Evolutionary conservation across 2,888 invertebrate species (phyloP).

Genomic region (Chouioia cunea): DNA sequence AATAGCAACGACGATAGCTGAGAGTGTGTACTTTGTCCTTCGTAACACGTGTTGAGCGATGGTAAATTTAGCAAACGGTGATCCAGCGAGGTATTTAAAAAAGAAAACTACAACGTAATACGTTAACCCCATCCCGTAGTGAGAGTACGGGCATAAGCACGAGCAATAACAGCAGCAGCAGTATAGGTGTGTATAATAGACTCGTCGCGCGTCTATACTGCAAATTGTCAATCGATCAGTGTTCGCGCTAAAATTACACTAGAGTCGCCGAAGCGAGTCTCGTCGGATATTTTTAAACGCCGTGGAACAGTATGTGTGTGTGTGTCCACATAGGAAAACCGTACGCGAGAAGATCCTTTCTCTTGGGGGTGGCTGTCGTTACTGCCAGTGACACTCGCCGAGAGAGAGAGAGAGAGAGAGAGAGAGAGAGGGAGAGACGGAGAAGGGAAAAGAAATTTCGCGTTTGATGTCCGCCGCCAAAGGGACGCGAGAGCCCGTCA

Average conservation of each 20-base stretch:
- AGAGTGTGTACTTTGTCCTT: too few relatives aligned
- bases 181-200: slow-evolving; percentile 3
- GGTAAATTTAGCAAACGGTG: neutral
- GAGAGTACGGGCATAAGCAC: neutral
- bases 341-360: slow-evolving; percentile 43
- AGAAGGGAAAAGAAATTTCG: slow-evolving; percentile 61
- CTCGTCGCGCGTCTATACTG: neutral
- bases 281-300: slow-evolving; percentile 37
- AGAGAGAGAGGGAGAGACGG: slow-evolving; percentile 44
- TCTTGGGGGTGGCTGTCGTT: slow-evolving; percentile 46
- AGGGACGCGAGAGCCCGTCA: slow-evolving; percentile 51
- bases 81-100: slow-evolving; percentile 5
- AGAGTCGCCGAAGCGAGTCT: slow-evolving; percentile 25
- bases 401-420: slow-evolving; percentile 38
- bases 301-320: too few relatives aligned
- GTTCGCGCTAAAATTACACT: slow-evolving; percentile 45
- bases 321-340: too few relatives aligned
- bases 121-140: slow-evolving; percentile 14
- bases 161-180: neutral
- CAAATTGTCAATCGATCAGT: slow-evolving; percentile 43
- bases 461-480: slow-evolving; percentile 67
- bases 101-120: slow-evolving; percentile 39
- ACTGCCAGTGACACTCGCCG: slow-evolving; percentile 58
- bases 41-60: too few relatives aligned
- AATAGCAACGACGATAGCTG: too few relatives aligned